Base-by-base conservation (phyloP, 2,888 invertebrate genomes). In the Fragum whitleyi region DNA sequence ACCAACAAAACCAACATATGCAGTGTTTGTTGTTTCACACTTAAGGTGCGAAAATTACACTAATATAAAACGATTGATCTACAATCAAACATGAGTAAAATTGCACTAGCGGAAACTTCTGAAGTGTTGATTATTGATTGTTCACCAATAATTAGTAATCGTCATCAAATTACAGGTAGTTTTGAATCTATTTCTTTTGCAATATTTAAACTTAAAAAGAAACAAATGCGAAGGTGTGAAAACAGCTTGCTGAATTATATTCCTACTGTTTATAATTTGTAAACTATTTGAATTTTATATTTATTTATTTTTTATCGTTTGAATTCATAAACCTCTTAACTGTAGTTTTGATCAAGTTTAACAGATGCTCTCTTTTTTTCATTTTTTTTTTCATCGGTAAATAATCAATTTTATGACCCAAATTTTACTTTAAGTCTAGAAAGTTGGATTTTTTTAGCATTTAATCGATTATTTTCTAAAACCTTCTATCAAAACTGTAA, bases 61-160 rank as follows among this genome's bases (percentile, higher is more conserved):
- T 32, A 42, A 21, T 65, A 26, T 42, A 42, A 42, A 1, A 2
- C 23, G 65, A 65, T 65, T 65, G 65, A 65, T 65, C 21, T 42
- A 26, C 9, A 23, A 65, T 42, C 7, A 42, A 16, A 14, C 7
- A 16, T 69, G 69, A 69, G 69, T 69, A 69, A 23, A 23, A 53
- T 51, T 69, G 1, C 2, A 26, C 2, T 29, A 11, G 29, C 69
- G 69, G 69, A 5, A 21, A 7, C 69, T 53, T 69, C n/a, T 53
- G 28, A 53, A 53, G 29, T 29, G 19, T 69, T 69, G 69, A 69
- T 69, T 29, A 69, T 32, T 53, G 1, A 28, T 51, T 65, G 42
- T 36, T 42, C 2, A 14, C 2, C 65, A 65, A 65, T 65, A 16
- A 61, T 32, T 26, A 65, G 21, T 23, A 23, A 65, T 23, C 5